Evolutionary conservation across 1,140 invertebrate genomes (phyloP).

Genomic region (Hypsibius dujardini): DNA sequence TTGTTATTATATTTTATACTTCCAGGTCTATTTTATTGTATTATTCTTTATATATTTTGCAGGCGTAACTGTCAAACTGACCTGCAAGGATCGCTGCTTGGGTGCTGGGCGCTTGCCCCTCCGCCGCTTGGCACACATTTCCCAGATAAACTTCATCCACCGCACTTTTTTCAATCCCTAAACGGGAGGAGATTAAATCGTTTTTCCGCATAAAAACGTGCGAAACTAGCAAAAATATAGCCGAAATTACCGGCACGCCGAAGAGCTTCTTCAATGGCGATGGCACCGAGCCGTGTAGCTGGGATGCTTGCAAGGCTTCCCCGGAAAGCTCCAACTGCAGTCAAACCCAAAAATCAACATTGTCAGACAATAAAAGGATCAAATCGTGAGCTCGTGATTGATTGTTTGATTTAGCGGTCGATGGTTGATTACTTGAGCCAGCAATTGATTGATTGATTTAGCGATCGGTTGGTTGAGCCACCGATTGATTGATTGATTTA

Average conservation of each 20-base stretch:
- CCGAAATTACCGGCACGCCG: slow-evolving; percentile 33
- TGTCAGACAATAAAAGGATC: too few species aligned
- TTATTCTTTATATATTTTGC: too few species aligned
- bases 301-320: slow-evolving; percentile 57
- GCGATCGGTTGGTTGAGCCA: too few species aligned
- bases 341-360: too few species aligned
- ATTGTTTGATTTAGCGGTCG: too few species aligned
- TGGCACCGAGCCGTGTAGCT: slow-evolving; percentile 67
- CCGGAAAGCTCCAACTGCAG: slow-evolving; percentile 59
- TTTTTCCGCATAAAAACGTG: slow-evolving; percentile 1
- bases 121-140: slow-evolving; percentile 65
- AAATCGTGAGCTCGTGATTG: too few species aligned
- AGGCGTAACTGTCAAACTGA: slow-evolving; percentile 7
- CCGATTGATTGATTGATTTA: too few species aligned
- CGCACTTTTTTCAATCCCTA: slow-evolving; percentile 56
- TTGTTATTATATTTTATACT: too few species aligned
- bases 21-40: too few species aligned
- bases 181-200: slow-evolving; percentile 25
- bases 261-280: slow-evolving; percentile 63
- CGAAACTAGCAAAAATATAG: slow-evolving; percentile 10
- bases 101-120: slow-evolving; percentile 65
- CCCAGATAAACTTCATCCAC: slow-evolving; percentile 91
- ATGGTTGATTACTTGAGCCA: too few species aligned
- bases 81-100: slow-evolving; percentile 82
- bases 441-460: too few species aligned